These are phyloP conservation scores for Napeogenes sylphis DNA, from an alignment of 2,888 invertebrate species.

Conservation along the genomic window DNA sequence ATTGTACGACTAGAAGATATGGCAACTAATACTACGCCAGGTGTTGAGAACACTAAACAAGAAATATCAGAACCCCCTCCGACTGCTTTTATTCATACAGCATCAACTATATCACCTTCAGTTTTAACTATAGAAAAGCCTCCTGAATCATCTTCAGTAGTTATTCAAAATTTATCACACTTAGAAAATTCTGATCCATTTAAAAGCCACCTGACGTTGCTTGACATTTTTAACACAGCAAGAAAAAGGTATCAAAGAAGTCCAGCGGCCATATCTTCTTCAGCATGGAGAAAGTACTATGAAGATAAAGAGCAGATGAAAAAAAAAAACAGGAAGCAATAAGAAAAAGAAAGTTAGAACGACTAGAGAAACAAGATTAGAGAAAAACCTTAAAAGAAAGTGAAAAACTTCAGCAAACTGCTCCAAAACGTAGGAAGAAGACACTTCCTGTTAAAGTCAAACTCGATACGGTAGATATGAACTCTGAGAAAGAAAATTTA, in stretches of 20 bases:
- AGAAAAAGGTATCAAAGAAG: slow-evolving; percentile 33
- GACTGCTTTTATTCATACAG: slow-evolving; percentile 25
- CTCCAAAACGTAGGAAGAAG: slow-evolving; percentile 27
- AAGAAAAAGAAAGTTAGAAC: slow-evolving; percentile 34
- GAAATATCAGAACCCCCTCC: too few relatives aligned
- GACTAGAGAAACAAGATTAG: slow-evolving; percentile 11
- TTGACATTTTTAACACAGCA: slow-evolving; percentile 31
- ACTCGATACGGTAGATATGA: slow-evolving; percentile 11
- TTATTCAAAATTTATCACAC: slow-evolving; percentile 9
- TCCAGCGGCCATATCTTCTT: slow-evolving; percentile 35
- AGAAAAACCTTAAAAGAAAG: slow-evolving; percentile 18
- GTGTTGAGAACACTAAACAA: too few relatives aligned
- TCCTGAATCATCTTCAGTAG: slow-evolving; percentile 16
- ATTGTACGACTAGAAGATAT: too few relatives aligned
- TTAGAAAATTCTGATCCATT: slow-evolving; percentile 32
- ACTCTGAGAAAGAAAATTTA: slow-evolving; percentile 16
- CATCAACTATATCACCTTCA: slow-evolving; percentile 26
- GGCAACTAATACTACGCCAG: too few relatives aligned
- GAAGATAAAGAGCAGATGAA: slow-evolving; percentile 32
- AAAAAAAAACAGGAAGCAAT: slow-evolving; percentile 31
- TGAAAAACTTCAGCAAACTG: slow-evolving; percentile 19
- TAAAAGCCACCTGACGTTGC: slow-evolving; percentile 34
- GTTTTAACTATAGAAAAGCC: slow-evolving; percentile 28
- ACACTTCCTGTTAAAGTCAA: neutral
- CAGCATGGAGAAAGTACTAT: slow-evolving; percentile 31